Evolutionary conservation across 2,113 vertebrate genomes (phyloP).

Genomic region (Pteropus alecto): DNA sequence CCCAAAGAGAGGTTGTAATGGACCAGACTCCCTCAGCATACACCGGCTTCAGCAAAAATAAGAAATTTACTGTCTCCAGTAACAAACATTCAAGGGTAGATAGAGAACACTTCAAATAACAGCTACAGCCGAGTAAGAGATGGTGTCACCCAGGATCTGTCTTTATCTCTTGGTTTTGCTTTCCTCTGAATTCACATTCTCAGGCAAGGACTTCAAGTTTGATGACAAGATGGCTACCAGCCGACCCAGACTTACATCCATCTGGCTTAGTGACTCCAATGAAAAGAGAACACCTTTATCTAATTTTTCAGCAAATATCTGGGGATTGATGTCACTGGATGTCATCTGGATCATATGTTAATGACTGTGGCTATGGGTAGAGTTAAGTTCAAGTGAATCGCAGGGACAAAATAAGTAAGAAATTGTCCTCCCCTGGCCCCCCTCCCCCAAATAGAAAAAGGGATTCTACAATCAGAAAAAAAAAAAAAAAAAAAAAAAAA

Average conservation of each 20-base stretch:
- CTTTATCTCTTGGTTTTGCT: neutral
- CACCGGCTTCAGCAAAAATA: neutral
- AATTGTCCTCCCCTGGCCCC: neutral
- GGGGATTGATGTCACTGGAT: neutral
- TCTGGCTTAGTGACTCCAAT: neutral
- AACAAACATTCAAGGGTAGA: neutral
- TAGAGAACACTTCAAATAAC: neutral
- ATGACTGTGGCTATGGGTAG: neutral
- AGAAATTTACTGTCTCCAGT: neutral
- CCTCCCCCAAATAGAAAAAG: neutral
- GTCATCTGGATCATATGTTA: neutral
- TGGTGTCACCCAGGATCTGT: neutral
- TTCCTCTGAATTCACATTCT: neutral
- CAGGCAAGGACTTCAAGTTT: neutral
- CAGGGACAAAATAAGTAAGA: neutral
- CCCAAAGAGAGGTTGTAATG: neutral
- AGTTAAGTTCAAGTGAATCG: neutral
- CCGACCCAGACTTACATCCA: neutral
- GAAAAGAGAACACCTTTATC: neutral
- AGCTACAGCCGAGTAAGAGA: neutral
- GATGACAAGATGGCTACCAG: neutral
- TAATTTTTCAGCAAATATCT: neutral
- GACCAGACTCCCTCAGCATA: rapidly evolving
- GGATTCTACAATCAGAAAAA: neutral
- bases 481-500: too few species aligned